These are phyloP conservation scores for Sebastolobus altivelis DNA, from an alignment of 2,797 vertebrate species.

Conservation along the genomic window DNA sequence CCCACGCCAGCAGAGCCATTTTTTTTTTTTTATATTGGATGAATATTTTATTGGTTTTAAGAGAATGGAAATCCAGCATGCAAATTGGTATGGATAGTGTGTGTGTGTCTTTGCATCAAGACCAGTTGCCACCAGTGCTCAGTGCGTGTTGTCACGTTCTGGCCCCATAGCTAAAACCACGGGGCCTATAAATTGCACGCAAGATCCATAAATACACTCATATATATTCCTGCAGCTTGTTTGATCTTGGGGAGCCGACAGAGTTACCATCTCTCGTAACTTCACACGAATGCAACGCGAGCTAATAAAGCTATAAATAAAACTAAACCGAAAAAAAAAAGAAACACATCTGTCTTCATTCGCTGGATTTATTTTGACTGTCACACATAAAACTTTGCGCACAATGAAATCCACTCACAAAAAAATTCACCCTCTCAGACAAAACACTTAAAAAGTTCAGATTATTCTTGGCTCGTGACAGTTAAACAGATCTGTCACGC, in stretches of 20 bases:
- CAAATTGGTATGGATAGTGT: slow-evolving; percentile 24
- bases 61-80: slow-evolving; percentile 5
- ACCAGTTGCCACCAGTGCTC: slow-evolving; percentile 62
- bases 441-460: slow-evolving; percentile 37
- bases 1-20: not conserved
- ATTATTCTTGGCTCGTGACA: slow-evolving; percentile 45
- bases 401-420: slow-evolving; percentile 31
- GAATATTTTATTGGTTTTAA: slow-evolving; percentile 13
- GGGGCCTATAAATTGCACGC: slow-evolving; percentile 69
- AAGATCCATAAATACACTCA: slow-evolving; percentile 62
- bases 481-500: slow-evolving; percentile 45
- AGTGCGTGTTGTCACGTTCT: slow-evolving; percentile 51
- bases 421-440: slow-evolving; percentile 19
- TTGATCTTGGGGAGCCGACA: slow-evolving; percentile 53
- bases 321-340: slow-evolving; percentile 7
- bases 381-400: slow-evolving; percentile 19
- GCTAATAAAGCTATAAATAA: slow-evolving; percentile 42
- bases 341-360: slow-evolving; percentile 34
- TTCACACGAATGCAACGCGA: slow-evolving; percentile 20
- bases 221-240: slow-evolving; percentile 56
- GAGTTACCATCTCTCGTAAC: slow-evolving; percentile 33
- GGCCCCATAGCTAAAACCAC: slow-evolving; percentile 52
- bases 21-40: not conserved
- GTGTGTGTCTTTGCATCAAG: slow-evolving; percentile 5
- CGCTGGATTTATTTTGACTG: slow-evolving; percentile 37